Evolutionary conservation across 1,140 invertebrate species (phyloP).

Genomic region (Kradibia gibbosae): DNA sequence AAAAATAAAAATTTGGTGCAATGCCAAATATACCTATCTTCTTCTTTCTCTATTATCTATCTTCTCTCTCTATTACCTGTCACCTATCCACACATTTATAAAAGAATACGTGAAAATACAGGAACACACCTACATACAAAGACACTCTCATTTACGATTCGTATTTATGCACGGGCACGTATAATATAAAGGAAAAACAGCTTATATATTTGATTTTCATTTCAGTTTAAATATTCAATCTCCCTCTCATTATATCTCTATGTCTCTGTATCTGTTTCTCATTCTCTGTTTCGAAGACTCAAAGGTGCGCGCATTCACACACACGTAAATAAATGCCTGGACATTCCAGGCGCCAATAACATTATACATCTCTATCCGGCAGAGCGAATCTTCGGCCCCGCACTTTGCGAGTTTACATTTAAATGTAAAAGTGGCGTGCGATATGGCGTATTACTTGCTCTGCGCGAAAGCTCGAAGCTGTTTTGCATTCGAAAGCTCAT

Average conservation of each 20-base stretch:
- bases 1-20: neutral
- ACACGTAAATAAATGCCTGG: neutral
- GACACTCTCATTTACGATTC: neutral
- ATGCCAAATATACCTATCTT: constrained; percentile 1
- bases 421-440: constrained; percentile 73
- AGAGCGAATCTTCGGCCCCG: constrained; percentile 46
- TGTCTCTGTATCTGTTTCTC: neutral
- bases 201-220: constrained; percentile 46
- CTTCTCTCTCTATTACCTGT: no score
- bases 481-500: constrained; percentile 75
- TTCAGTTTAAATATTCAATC: constrained; percentile 47
- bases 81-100: no score
- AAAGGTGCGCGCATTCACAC: neutral
- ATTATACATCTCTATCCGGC: constrained; percentile 43
- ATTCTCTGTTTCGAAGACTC: no score
- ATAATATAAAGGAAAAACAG: constrained; percentile 47
- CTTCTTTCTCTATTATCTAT: no score
- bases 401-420: constrained; percentile 73
- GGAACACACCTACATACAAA: neutral
- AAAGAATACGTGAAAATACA: no score
- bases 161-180: constrained; percentile 34
- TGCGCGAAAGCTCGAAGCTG: constrained; percentile 67
- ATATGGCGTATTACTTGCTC: constrained; percentile 53
- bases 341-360: constrained; percentile 38
- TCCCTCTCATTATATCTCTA: neutral